Conservation (phyloP, 1,140 invertebrate genomes). For the Magallana gigas region DNA sequence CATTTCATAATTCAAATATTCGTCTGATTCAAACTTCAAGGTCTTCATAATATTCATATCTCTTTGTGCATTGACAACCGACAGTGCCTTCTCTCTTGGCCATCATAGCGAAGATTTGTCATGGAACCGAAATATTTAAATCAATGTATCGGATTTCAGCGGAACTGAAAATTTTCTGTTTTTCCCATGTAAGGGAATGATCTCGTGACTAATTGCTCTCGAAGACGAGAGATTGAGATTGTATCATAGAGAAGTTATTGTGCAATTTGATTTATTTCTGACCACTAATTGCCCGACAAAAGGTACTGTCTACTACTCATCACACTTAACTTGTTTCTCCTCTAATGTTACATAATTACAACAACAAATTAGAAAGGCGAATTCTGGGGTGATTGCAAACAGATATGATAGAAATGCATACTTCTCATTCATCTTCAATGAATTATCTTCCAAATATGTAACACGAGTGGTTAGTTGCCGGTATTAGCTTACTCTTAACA, state of each 20-base stretch:
- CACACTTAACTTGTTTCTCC: slow-evolving; percentile 17
- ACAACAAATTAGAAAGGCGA: slow-evolving; percentile 7
- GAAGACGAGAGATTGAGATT: not conserved
- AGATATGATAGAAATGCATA: slow-evolving; percentile 9
- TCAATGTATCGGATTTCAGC: slow-evolving; percentile 10
- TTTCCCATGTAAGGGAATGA: slow-evolving; percentile 2
- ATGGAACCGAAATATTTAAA: not conserved
- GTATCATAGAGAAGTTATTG: not conserved
- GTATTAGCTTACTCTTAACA: too few species aligned
- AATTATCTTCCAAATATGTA: not conserved
- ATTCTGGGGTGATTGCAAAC: not conserved
- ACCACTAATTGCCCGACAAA: slow-evolving; percentile 3
- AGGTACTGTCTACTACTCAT: not conserved
- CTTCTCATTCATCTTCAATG: not conserved
- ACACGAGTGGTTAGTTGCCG: not conserved
- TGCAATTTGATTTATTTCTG: slow-evolving; percentile 16
- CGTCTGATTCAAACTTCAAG: not conserved
- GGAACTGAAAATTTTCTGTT: slow-evolving; percentile 1
- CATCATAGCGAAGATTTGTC: not conserved
- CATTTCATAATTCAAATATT: not conserved
- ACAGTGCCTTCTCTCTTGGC: not conserved
- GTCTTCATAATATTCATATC: not conserved
- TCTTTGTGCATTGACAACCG: not conserved
- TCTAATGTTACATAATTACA: slow-evolving; percentile 37
- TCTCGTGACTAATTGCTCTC: slow-evolving; percentile 30